Base-by-base conservation (phyloP, 2,113 vertebrate species). In the Pedetes capensis region DNA sequence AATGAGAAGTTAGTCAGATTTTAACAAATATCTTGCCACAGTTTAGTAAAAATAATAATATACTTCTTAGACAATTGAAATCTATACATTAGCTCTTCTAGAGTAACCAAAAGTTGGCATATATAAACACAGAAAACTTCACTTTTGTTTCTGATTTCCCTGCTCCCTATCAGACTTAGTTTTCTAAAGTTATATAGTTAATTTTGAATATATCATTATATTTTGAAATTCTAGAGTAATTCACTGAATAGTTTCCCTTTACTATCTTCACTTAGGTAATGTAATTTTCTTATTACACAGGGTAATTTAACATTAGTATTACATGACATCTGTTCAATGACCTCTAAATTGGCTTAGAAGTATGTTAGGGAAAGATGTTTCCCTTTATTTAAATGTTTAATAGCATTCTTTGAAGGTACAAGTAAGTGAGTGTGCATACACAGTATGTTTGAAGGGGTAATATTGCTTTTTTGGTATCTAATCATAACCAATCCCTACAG, bases 281-380 rank as follows among this genome's bases (percentile, higher is more conserved):
- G 2, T 78, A 68, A 87, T 93, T 93, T 95, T 95, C 59, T 72
- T 63, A 86, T 97, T 87, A 93, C 1, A 37, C 72, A 95, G 84
- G 63, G 89, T 96, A 97, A 97, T 96, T 93, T 97, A 89, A 93
- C 91, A 95, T 97, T 95, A 96, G 85, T 76, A 95, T 93, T 95
- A 72, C 71, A 89, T 74, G 51, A 63, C 89, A 84, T 81, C 92
- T 96, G 83, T 92, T 97, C 94, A 78, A 89, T 27, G 22, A 96
- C 90, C 91, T 96, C 11, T 87, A 94, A 96, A 97, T 95, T 95
- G 93, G 89, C 66, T 87, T 96, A 96, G 83, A 93, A 97, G 91
- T 0, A 4, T 69, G 68, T 91, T 89, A 71, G 8, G 47, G 95
- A 95, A 89, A 86, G 37, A 75, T 3, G 68, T 95, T 72, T 55